A percentile compares a stretch with the other conserved stretches of the same genome.
phyloP scores from a whole-genome alignment of 2,888 invertebrate species.

The Stenodema calcarata region DNA sequence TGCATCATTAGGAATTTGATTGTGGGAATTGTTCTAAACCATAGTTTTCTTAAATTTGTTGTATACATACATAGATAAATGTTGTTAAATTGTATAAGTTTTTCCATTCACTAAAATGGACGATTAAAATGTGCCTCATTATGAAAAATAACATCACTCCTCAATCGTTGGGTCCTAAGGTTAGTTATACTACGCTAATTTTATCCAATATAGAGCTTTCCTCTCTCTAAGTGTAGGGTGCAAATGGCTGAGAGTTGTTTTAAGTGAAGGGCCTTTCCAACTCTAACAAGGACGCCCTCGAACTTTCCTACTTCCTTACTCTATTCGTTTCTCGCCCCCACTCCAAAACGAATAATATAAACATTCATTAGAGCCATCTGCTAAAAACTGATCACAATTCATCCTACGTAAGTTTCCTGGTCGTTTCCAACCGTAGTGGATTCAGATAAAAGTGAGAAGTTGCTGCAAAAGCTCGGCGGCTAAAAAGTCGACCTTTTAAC shows the following conservation, averaged over 20 bases:
- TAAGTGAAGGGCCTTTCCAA: neutral
- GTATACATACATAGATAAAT: no score
- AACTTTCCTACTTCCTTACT: neutral
- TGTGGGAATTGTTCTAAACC: no score
- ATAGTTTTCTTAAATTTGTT: no score
- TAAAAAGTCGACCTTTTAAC: constrained; percentile 12
- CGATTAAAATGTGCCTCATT: no score
- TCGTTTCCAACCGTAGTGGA: neutral
- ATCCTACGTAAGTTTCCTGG: neutral
- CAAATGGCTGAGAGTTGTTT: neutral
- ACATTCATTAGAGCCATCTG: neutral
- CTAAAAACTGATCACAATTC: neutral
- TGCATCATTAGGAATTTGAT: no score
- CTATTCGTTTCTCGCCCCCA: neutral
- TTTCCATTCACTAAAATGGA: no score
- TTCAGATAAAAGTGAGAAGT: constrained; percentile 17
- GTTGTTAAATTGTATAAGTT: no score
- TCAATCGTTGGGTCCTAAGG: neutral
- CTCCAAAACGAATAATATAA: neutral
- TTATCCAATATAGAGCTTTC: neutral
- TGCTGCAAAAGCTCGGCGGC: neutral
- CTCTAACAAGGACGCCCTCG: neutral
- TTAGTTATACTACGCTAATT: neutral
- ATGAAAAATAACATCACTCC: no score
- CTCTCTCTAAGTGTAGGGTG: neutral